Evolutionary conservation across 2,888 invertebrate species (phyloP), one percentile per base, ranked within the genome.

Genomic region (Lasioglossum figueresi): DNA sequence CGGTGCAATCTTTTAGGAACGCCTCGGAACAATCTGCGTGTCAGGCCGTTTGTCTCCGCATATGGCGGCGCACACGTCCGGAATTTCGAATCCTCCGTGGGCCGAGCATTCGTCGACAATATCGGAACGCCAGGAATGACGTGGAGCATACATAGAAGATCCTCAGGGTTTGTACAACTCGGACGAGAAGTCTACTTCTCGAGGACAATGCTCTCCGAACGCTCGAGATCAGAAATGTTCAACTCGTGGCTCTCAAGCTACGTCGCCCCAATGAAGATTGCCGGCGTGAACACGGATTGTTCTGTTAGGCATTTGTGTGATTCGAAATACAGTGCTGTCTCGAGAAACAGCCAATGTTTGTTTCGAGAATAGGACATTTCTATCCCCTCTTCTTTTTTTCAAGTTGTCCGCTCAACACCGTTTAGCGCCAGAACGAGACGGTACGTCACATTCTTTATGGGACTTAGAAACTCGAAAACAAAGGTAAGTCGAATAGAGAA

Each of bases 41-140:
- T 85, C 87, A 78, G 43, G 23, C 72, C 85, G 79, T 90, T 91
- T 87, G 88, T 90, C 89, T 79, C 74, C 52, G 63, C 73, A 37
- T 40, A 59, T 66, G 81, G 86, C 80, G 45, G 52, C 43, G 40
- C 45, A 52, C 79, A 63, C 80, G 81, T 43, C 34, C 68, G 91
- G 91, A 89, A 90, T 90, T 84, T 88, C 88, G 77, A 86, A 83
- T 85, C 85, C 5, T 85, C 70, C 72, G 40, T 76, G 48, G 74
- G n/a, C 14, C 66, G 77, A 86, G 75, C 80, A 77, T 43, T 79
- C 81, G 80, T 56, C 76, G 70, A 83, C 59, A 87, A 90, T 85
- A 89, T 88, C 87, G 89, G 89, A 85, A 84, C 78, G 81, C 63
- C 37, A 56, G 68, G 83, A 87, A 90, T 88, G 90, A 31, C 48